A percentile compares a stretch with the other conserved stretches of the same genome.
Conservation (phyloP, 2,113 vertebrate species). For the Ptilonorhynchus violaceus region DNA sequence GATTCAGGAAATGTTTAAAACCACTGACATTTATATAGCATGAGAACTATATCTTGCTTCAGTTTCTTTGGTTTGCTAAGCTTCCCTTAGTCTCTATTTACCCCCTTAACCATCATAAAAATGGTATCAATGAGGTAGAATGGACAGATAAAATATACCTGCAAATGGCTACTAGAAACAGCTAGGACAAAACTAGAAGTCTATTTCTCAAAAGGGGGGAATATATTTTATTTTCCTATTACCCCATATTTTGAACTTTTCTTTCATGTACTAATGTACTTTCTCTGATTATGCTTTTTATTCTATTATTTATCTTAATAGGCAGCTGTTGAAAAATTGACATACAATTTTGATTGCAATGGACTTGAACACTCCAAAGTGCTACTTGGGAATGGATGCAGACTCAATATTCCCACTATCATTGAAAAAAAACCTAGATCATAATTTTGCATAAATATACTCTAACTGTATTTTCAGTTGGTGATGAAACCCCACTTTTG, state of each 20-base stretch:
- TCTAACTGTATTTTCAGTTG: not conserved
- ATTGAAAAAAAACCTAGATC: not conserved
- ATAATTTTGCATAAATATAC: not conserved
- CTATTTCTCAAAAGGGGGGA: not conserved
- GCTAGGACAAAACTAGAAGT: not conserved
- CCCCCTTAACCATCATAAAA: not conserved
- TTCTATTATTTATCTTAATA: not conserved
- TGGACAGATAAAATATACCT: not conserved
- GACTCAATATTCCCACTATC: not conserved
- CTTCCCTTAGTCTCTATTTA: not conserved
- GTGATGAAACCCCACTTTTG: not conserved
- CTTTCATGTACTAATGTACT: not conserved
- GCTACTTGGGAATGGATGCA: not conserved
- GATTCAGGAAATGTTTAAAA: not conserved
- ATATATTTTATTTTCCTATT: not conserved
- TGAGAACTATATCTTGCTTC: not conserved
- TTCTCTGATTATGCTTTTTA: not conserved
- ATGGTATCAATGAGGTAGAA: not conserved
- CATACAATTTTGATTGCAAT: not conserved
- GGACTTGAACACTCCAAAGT: not conserved
- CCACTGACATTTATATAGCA: not conserved
- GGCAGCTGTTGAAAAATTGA: not conserved
- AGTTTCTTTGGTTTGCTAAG: not conserved
- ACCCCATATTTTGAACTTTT: not conserved
- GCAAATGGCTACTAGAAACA: not conserved